A percentile compares a stretch with the other conserved stretches of the same genome.
Conservation (phyloP, 2,888 invertebrate genomes). For the Lacanobia wlatinum region DNA sequence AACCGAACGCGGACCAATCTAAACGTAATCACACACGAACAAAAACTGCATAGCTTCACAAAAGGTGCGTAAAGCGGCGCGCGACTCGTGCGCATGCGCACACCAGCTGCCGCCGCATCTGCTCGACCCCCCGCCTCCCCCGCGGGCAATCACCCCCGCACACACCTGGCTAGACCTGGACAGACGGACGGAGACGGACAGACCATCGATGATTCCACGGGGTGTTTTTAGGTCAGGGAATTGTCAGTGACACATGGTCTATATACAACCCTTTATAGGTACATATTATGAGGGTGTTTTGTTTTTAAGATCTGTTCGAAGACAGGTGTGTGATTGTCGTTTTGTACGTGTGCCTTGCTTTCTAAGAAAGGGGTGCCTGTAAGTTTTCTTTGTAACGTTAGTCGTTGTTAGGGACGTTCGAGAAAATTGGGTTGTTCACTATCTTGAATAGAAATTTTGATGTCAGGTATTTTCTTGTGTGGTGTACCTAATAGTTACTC, state of each 20-base stretch:
- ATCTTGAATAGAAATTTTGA: no score
- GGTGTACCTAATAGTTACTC: no score
- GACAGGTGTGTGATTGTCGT: slow-evolving; percentile 18
- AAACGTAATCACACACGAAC: slow-evolving; percentile 55
- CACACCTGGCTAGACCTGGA: slow-evolving; percentile 64
- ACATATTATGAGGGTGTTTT: slow-evolving; percentile 3
- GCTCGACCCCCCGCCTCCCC: slow-evolving; percentile 67
- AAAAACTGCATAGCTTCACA: slow-evolving; percentile 69
- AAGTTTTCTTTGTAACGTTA: no score
- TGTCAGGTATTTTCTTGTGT: no score
- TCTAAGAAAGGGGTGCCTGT: neutral
- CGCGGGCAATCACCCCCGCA: slow-evolving; percentile 46
- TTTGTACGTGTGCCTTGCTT: neutral
- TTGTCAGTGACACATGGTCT: slow-evolving; percentile 46
- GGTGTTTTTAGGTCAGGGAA: slow-evolving; percentile 58
- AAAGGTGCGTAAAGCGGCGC: slow-evolving; percentile 75
- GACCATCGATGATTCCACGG: slow-evolving; percentile 27
- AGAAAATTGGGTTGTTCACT: no score
- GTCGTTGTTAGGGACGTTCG: no score
- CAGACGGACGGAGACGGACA: slow-evolving; percentile 50
- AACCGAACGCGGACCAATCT: slow-evolving; percentile 36
- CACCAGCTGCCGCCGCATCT: slow-evolving; percentile 78
- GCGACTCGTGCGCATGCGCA: slow-evolving; percentile 60
- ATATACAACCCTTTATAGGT: neutral
- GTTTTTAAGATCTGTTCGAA: neutral